phyloP scores from a whole-genome alignment of 2,888 invertebrate species.

The Amblyjoppa fuscipennis region DNA sequence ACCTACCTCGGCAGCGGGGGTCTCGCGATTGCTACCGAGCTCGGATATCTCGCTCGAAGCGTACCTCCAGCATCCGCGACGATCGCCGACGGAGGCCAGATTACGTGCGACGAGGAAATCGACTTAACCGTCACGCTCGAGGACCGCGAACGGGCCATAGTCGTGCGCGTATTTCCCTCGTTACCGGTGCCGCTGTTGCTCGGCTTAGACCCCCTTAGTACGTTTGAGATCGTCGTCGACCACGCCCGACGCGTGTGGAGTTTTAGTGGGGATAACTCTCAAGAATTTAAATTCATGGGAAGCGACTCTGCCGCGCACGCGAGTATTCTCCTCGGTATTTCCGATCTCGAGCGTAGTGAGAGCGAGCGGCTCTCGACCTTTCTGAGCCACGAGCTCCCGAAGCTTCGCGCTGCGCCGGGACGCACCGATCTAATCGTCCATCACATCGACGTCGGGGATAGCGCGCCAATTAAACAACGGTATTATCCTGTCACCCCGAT shows the following conservation, averaged over 20 bases:
- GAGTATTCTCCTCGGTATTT: neutral
- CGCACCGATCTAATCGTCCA: neutral
- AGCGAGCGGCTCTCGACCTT: neutral
- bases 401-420: neutral
- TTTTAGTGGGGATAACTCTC: too few species aligned
- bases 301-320: too few species aligned
- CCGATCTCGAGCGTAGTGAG: neutral
- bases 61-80: too few species aligned
- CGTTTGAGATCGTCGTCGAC: conserved; percentile 3
- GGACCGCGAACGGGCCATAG: too few species aligned
- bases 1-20: too few species aligned
- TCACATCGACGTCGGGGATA: conserved; percentile 27
- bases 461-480: conserved; percentile 18
- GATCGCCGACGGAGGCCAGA: too few species aligned
- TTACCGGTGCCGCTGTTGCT: conserved; percentile 26
- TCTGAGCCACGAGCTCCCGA: neutral
- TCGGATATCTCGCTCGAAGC: too few species aligned
- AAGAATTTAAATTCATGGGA: too few species aligned
- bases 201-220: neutral
- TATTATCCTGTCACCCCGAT: conserved; percentile 37
- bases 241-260: neutral
- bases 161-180: conserved; percentile 4
- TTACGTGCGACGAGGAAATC: too few species aligned
- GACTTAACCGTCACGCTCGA: too few species aligned
- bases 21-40: too few species aligned